Percentiles rank a stretch among this genome's conserved stretches.
These are phyloP conservation scores for Zalophus californianus DNA, from an alignment of 2,797 vertebrate genomes.

Conservation along the genomic window DNA sequence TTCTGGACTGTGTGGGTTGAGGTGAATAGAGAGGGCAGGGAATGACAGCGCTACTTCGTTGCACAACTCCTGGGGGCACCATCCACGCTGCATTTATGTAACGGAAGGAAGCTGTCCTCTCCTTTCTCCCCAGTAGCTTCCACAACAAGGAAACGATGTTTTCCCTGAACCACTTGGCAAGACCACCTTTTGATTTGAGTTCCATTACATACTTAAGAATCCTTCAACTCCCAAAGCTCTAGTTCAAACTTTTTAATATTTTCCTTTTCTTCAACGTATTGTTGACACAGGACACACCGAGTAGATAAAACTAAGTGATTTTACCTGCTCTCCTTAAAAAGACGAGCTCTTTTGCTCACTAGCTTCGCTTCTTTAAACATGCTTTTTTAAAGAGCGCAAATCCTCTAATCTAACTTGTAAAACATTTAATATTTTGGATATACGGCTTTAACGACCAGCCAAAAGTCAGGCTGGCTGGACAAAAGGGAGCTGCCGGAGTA, in stretches of 20 bases:
- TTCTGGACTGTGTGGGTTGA: not conserved
- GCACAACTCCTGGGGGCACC: constrained; percentile 57
- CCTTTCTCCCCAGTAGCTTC: not conserved
- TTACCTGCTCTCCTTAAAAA: constrained; percentile 56
- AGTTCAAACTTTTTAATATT: constrained; percentile 47
- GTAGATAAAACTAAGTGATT: constrained; percentile 62
- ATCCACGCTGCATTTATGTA: not conserved
- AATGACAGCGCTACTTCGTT: not conserved
- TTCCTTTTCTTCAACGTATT: constrained; percentile 46
- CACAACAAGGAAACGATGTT: not conserved
- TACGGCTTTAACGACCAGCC: constrained; percentile 83
- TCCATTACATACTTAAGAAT: not conserved
- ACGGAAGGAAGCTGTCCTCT: not conserved
- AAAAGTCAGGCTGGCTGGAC: constrained; percentile 84
- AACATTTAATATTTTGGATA: constrained; percentile 89
- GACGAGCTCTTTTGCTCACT: constrained; percentile 60
- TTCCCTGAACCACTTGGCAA: not conserved
- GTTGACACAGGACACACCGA: constrained; percentile 59
- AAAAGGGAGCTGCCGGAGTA: constrained; percentile 83
- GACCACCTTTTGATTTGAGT: constrained; percentile 1
- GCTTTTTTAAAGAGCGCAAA: constrained; percentile 83
- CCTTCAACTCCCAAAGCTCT: constrained; percentile 17
- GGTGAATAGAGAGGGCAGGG: not conserved
- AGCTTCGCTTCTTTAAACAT: constrained; percentile 73
- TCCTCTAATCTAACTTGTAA: constrained; percentile 86